Percentiles rank a stretch among this genome's conserved stretches.
Conservation (phyloP, 2,113 vertebrate genomes). For the Seriola quinqueradiata region DNA sequence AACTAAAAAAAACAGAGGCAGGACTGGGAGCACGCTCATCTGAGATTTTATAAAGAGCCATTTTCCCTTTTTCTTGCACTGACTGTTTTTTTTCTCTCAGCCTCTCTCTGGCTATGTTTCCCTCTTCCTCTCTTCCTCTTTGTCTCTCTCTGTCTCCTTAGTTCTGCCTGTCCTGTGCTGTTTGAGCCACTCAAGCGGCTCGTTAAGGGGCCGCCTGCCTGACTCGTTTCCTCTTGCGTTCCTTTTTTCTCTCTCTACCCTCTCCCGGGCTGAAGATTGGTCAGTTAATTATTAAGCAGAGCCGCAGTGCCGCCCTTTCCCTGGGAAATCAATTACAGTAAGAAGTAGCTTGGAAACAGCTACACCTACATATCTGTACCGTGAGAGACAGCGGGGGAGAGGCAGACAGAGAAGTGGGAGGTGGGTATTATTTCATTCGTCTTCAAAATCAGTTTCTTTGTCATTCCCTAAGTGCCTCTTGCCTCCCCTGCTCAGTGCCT, state of each 20-base stretch:
- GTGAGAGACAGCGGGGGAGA: constrained; percentile 4
- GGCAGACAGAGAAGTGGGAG: constrained; percentile 16
- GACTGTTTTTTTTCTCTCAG: constrained; percentile 43
- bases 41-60: constrained; percentile 48
- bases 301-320: constrained; percentile 69
- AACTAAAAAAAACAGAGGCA: constrained; percentile 11
- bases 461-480: constrained; percentile 27
- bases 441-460: constrained; percentile 57
- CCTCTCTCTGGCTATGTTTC: neutral
- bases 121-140: constrained; percentile 23
- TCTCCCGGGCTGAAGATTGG: constrained; percentile 66
- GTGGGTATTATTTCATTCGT: constrained; percentile 30
- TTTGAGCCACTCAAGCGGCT: constrained; percentile 72
- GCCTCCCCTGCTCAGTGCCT: constrained; percentile 11
- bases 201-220: constrained; percentile 61
- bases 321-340: constrained; percentile 80
- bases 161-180: constrained; percentile 54
- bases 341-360: constrained; percentile 66
- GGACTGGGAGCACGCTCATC: constrained; percentile 29
- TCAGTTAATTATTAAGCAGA: constrained; percentile 82
- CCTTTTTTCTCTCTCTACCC: constrained; percentile 42
- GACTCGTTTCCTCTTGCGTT: constrained; percentile 40
- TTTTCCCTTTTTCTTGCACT: constrained; percentile 38
- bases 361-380: constrained; percentile 57
- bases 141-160: constrained; percentile 45